phyloP scores from a whole-genome alignment of 2,797 vertebrate species.

The Alca torda region DNA sequence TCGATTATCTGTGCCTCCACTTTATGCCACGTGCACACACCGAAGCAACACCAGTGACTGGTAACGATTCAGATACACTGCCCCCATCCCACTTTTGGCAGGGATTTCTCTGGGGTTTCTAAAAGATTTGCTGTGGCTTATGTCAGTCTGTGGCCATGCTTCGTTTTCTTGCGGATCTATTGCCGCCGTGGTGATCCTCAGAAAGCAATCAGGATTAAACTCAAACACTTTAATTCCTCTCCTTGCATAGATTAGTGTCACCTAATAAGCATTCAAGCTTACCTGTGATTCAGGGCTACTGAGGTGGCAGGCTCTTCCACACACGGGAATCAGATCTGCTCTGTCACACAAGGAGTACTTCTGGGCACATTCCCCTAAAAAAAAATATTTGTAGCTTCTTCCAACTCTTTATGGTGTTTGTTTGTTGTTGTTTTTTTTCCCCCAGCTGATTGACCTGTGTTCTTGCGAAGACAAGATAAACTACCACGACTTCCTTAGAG shows the following conservation, averaged over 20 bases:
- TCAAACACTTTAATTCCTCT: not conserved
- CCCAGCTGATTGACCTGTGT: constrained; percentile 73
- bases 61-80: not conserved
- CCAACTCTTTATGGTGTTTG: not conserved
- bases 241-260: not conserved
- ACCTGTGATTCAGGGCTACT: not conserved
- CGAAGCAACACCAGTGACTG: not conserved
- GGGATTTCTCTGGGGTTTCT: not conserved
- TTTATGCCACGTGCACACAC: not conserved
- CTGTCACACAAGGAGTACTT: not conserved
- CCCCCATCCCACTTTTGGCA: not conserved
- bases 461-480: constrained; percentile 65
- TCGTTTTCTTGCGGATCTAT: not conserved
- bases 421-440: not conserved
- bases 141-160: not conserved
- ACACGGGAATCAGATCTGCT: not conserved
- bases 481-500: constrained; percentile 70
- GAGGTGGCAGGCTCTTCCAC: not conserved
- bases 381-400: not conserved
- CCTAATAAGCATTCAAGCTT: not conserved
- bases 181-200: not conserved
- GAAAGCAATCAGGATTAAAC: not conserved
- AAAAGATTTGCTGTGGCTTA: not conserved
- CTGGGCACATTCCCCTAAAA: not conserved
- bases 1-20: constrained; percentile 1